Evolutionary conservation across 2,797 vertebrate species (phyloP).

Genomic region (Sebastes baramenuke): DNA sequence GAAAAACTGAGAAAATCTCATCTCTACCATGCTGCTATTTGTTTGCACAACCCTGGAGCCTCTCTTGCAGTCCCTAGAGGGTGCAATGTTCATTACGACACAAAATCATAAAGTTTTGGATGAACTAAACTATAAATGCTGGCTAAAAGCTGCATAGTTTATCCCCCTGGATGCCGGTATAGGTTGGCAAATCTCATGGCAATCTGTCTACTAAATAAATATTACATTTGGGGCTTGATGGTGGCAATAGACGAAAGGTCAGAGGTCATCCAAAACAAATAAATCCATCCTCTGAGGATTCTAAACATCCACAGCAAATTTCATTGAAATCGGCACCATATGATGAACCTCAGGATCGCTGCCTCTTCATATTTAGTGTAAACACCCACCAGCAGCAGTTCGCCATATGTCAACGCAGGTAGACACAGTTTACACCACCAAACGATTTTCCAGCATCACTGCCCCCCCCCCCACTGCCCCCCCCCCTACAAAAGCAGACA

Average conservation of each 20-base stretch:
- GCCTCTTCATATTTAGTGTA: background rate
- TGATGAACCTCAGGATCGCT: background rate
- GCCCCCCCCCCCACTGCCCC: no score
- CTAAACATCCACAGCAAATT: background rate
- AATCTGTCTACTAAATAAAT: background rate
- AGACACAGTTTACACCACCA: background rate
- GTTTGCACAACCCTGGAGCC: background rate
- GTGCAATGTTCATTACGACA: background rate
- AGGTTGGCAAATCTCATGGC: background rate
- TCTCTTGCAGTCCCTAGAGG: background rate
- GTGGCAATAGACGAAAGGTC: background rate
- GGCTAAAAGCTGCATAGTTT: background rate
- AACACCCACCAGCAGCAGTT: constrained; percentile 14
- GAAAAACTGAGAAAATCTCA: background rate
- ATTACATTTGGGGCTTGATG: background rate
- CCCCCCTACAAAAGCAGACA: background rate
- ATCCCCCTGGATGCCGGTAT: background rate
- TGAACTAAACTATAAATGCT: background rate
- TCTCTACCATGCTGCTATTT: background rate
- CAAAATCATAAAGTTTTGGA: background rate
- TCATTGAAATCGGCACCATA: background rate
- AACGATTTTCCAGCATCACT: background rate
- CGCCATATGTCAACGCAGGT: constrained; percentile 1
- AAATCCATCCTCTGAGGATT: background rate
- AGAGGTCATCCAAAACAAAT: background rate